Base-by-base conservation (phyloP, 2,797 vertebrate species). In the Enteromius viviparus region DNA sequence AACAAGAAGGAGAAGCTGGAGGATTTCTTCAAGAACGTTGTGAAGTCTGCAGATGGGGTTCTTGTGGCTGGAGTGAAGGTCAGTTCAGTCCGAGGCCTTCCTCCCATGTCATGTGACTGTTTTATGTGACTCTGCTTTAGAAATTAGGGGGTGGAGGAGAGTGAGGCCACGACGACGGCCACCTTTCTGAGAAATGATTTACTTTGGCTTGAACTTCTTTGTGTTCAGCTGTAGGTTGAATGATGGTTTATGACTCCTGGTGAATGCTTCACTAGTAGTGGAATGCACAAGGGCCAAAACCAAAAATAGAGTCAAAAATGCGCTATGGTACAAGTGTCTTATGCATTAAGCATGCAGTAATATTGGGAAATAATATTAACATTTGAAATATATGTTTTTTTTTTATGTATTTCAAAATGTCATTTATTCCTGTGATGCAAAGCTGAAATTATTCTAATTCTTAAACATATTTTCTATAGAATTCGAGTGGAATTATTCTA, bases 1-100 rank as follows among this genome's bases (percentile, higher is more conserved):
- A 99, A 99, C 93, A 99, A 99, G 94, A 99, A 99, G 88, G 98
- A 99, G 91, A 99, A 99, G 90, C 93, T 99, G 85, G 98, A 99
- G 94, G 98, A 99, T 85, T 99, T 99, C 93, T 99, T 99, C 87
- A 99, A 99, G 94, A 99, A 97, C 51, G 98, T 99, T 91, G 98
- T 99, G 89, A 99, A 99, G 89, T 97, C 98, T 3, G 98, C 98
- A 8, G 98, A 99, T 62, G 98, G 97, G 78, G 98, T 99, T 34
- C 94, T 99, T 89, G 98, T 99, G 92, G 97, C 97, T 34, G 96
- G 98, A 91, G 97, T 98, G 88, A 99, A 99, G 97, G 98, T 99
- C 90, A 87, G 89, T 32, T 69, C 23, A 26, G 29, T 12, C 21
- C 34, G 72, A 23, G 14, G 74, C 45, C 60, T 17, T 0, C 42